A percentile compares a stretch with the other conserved stretches of the same genome.
phyloP scores from a whole-genome alignment of 1,140 invertebrate genomes.

The Drosophila funebris region DNA sequence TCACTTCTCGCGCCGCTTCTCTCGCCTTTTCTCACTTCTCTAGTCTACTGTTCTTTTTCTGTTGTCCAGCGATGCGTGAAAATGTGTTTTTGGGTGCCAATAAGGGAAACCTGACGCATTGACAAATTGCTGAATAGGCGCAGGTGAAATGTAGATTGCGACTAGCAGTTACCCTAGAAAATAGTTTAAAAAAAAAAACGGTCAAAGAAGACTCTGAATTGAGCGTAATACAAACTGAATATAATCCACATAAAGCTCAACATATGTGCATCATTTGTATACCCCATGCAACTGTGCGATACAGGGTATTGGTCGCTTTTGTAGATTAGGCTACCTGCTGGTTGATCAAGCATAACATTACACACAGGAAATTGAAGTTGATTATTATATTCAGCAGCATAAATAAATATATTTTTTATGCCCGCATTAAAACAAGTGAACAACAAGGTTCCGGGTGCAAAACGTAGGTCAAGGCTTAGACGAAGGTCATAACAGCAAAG shows the following conservation, averaged over 20 bases:
- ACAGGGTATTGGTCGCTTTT: slow-evolving; percentile 13
- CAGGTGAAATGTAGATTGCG: too few relatives aligned
- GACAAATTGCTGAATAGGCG: slow-evolving; percentile 5
- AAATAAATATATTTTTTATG: slow-evolving; percentile 9
- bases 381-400: slow-evolving; percentile 18
- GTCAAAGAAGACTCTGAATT: too few relatives aligned
- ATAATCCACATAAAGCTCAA: not conserved
- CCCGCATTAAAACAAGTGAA: not conserved
- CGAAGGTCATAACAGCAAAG: not conserved
- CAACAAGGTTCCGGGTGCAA: not conserved
- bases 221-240: too few relatives aligned
- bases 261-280: not conserved
- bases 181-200: not conserved
- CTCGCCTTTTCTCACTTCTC: not conserved
- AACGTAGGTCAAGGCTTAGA: not conserved
- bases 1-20: too few relatives aligned
- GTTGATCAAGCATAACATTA: slow-evolving; percentile 13
- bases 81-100: slow-evolving; percentile 27
- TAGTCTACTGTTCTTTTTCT: not conserved
- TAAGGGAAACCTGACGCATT: slow-evolving; percentile 35
- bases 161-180: not conserved
- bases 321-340: not conserved
- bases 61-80: slow-evolving; percentile 39
- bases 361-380: slow-evolving; percentile 33
- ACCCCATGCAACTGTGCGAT: not conserved